phyloP scores from a whole-genome alignment of 2,113 vertebrate species.

The Leucosticte australis region DNA sequence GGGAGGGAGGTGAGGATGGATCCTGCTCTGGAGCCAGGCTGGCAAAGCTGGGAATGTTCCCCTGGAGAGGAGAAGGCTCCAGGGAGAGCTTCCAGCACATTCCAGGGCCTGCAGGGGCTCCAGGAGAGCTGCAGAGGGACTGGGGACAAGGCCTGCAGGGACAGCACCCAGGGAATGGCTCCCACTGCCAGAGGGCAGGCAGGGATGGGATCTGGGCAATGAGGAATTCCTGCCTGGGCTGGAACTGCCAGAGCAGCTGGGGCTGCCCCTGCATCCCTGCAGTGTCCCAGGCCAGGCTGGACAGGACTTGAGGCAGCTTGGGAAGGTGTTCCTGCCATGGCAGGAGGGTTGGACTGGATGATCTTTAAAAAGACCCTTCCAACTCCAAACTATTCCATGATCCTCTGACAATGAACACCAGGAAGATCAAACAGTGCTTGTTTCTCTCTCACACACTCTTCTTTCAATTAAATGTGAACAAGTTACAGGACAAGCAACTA shows the following conservation, averaged over 20 bases:
- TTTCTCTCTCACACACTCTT: background rate
- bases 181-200: background rate
- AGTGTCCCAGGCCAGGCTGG: rapidly evolving
- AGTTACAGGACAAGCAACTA: background rate
- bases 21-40: background rate
- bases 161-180: background rate
- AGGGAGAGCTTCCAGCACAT: background rate
- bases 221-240: background rate
- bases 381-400: background rate
- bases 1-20: rapidly evolving
- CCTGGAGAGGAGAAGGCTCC: background rate
- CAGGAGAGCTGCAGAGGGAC: background rate
- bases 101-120: background rate
- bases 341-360: too few relatives aligned
- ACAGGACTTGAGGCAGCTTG: background rate
- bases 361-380: background rate
- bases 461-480: background rate
- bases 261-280: background rate
- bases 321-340: background rate
- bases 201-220: background rate
- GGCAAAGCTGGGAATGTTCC: rapidly evolving
- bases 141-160: background rate
- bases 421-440: background rate
- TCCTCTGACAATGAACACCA: background rate
- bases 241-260: background rate